These are phyloP conservation scores for Antheraea yamamai DNA, from an alignment of 2,888 invertebrate species.

Conservation along the genomic window DNA sequence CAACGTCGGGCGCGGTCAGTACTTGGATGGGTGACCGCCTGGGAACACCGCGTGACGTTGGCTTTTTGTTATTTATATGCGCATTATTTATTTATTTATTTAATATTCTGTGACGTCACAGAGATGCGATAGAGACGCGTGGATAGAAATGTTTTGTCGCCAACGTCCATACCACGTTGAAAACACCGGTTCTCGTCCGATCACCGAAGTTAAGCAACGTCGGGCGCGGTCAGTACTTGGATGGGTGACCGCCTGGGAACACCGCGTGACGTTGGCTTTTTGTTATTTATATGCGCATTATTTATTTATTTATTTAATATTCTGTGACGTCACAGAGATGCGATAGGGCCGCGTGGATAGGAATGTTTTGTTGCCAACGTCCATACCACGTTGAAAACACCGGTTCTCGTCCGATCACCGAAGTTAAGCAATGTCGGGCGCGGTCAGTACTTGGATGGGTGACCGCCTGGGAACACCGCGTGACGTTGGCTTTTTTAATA, in stretches of 20 bases:
- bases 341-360: not conserved
- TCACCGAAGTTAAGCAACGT: constrained; percentile 74
- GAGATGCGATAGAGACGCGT: not conserved
- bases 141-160: constrained; percentile 16
- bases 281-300: constrained; percentile 27
- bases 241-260: constrained; percentile 73
- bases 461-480: constrained; percentile 70
- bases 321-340: not conserved
- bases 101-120: not conserved
- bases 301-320: not conserved
- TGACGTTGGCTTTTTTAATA: not conserved
- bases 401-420: constrained; percentile 75
- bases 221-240: constrained; percentile 73
- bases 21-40: constrained; percentile 74
- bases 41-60: constrained; percentile 66
- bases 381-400: constrained; percentile 58
- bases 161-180: constrained; percentile 45
- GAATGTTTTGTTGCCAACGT: constrained; percentile 30
- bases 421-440: constrained; percentile 73
- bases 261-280: constrained; percentile 63
- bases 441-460: constrained; percentile 73
- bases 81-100: too few species aligned
- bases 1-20: constrained; percentile 72
- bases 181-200: constrained; percentile 74
- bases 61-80: constrained; percentile 41